Base-by-base conservation (phyloP, 2,113 vertebrate species). In the Gambusia holbrooki region DNA sequence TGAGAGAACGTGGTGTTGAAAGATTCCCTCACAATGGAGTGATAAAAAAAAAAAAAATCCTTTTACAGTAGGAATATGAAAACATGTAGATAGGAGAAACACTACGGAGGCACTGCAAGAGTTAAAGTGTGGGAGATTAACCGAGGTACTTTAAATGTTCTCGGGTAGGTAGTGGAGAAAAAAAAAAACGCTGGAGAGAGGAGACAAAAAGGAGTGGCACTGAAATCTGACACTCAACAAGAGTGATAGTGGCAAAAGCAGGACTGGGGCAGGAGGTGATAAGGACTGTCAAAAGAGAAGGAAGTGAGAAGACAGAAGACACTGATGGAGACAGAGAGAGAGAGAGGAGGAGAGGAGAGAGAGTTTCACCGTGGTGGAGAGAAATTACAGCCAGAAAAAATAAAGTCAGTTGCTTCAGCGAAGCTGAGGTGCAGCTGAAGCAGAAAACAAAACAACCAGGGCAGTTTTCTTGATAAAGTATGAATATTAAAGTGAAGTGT, bases 241-340 rank as follows among this genome's bases (percentile, higher is more conserved):
- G 48, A 62, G 3, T 37, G n/a, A 76, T 8, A 40, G 32, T 29
- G 25, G 51, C 25, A 6, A 29, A 73, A 27, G 63, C 54, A 66
- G 35, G 33, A 19, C 35, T 3, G n/a, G 6, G 28, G 7, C 22
- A 27, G 33, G 4, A n/a, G 35, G 62, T 62, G 76, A 71, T 77
- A 67, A 82, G 70, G 71, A 73, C 51, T 77, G 62, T 74, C 29
- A 71, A 73, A 73, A 70, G 27, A 54, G 19, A 78, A 40, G 11
- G 68, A 76, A 42, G 71, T 58, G 22, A 58, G 51, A 58, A 2
- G 25, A n/a, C 25, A n/a, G 22, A 25, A 2, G 51, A 54, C 22
- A 22, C 7, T 35, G 33, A 35, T 1, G 7, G 32, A 33, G 32
- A 33, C 5, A 33, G 4, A 5, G 15, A 48, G 4, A 17, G 45